Base-by-base conservation (phyloP, 2,797 vertebrate genomes). In the Danio choprae region DNA sequence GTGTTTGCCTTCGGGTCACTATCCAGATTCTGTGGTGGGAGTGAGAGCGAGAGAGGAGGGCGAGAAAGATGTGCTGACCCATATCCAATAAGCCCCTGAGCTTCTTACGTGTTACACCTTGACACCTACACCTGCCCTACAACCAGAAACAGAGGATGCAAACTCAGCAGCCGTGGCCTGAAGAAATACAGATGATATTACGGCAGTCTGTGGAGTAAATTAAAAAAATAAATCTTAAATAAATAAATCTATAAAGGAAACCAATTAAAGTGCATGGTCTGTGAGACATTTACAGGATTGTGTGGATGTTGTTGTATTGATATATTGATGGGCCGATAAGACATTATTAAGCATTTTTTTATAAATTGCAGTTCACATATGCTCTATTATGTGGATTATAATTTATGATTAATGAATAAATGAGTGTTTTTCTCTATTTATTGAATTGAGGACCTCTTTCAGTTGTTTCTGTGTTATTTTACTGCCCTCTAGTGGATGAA, bases 21-120 rank as follows among this genome's bases (percentile, higher is more conserved):
- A 22, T 11, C 16, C 15, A 69, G 53, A 68, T 43, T n/a, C 50
- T 80, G 53, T 77, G 13, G 51, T 16, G n/a, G 53, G 72, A 41
- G 63, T 36, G 68, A 74, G 68, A 62, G 40, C 60, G 13, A 48
- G 8, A 3, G 68, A 38, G 8, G 63, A 71, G n/a, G 74, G 29
- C 0, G 20, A 58, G 87, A 65, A 70, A 65, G 40, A 44, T 89
- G 80, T 77, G 89, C 84, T 89, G 93, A 95, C 94, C 94, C 90
- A 93, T 90, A 95, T 95, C 90, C 91, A 85, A 75, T 96, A 95
- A 96, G 92, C 95, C 89, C 91, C 91, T 96, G 94, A 96, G 92
- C 95, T 87, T 94, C 93, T 96, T 95, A 94, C 86, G 87, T 51
- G 40, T 86, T 88, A 90, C 92, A 92, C 91, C 91, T 91, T 88